Base-by-base conservation (phyloP, 2,888 invertebrate species). In the Gryllus longicercus region DNA sequence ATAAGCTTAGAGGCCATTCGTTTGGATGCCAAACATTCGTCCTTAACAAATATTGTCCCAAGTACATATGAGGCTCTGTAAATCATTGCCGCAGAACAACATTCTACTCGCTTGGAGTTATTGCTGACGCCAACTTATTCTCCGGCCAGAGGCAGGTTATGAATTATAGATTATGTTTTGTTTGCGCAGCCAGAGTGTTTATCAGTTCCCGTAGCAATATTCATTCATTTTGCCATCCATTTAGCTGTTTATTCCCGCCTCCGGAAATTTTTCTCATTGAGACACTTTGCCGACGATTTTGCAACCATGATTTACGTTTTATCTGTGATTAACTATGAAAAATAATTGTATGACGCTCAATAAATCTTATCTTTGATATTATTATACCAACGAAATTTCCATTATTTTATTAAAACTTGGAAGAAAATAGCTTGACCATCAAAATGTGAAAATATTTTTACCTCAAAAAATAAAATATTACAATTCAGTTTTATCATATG, bases 1-100 rank as follows among this genome's bases (percentile, higher is more conserved):
- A 63, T 63, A 63, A 63, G 63, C 63, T n/a, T 63, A 18, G 63
- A 18, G 63, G 63, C 63, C 63, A 63, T 63, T 63, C 63, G 63
- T 63, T 63, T 18, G 63, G n/a, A 63, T 63, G 63, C 63, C 63
- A 63, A 63, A 63, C 63, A 63, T 63, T 63, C 63, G 63, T 63
- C 63, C 63, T 63, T 63, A 63, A 63, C 63, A 63, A 63, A 63
- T 63, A 63, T 63, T 63, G 63, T 63, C 63, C 63, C 63, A 63
- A 18, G 63, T 63, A 63, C 63, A 63, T 63, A 63, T 63, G 63
- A 63, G 63, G 63, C n/a, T 14, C 63, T 18, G 63, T 63, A 63
- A 63, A 63, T 63, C 63, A 63, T 63, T 63, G 14, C 63, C 63
- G 38, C 63, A 63, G 63, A 63, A 63, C 63, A 63, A 63, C 63